These are phyloP conservation scores for Rachycentron canadum DNA, from an alignment of 2,797 vertebrate genomes.

Conservation along the genomic window DNA sequence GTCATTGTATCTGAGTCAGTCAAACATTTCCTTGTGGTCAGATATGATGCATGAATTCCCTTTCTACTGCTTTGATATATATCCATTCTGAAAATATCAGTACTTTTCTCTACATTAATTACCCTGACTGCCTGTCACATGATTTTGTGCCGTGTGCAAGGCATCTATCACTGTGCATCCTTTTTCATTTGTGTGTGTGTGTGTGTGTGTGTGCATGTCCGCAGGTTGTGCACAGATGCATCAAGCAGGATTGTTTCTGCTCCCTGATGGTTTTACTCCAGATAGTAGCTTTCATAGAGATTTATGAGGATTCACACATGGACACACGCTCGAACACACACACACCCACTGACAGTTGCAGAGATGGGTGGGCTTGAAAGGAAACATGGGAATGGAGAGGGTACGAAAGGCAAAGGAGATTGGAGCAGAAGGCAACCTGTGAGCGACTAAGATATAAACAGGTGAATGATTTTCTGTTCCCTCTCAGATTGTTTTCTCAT, in stretches of 20 bases:
- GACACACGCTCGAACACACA: slow-evolving; percentile 30
- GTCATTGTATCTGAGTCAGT: slow-evolving; percentile 1
- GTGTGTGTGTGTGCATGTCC: slow-evolving; percentile 35
- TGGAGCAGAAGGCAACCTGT: slow-evolving; percentile 61
- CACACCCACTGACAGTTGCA: slow-evolving; percentile 49
- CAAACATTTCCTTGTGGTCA: slow-evolving; percentile 18
- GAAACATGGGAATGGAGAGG: slow-evolving; percentile 37
- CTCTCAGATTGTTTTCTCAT: slow-evolving; percentile 72
- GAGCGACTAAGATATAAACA: slow-evolving; percentile 75
- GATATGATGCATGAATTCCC: slow-evolving; percentile 59
- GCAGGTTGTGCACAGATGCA: slow-evolving; percentile 33
- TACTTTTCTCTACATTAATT: slow-evolving; percentile 65
- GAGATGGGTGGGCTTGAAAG: slow-evolving; percentile 58
- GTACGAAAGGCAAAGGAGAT: slow-evolving; percentile 57
- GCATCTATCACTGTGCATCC: slow-evolving; percentile 40
- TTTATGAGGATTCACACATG: slow-evolving; percentile 62
- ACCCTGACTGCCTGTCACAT: slow-evolving; percentile 41
- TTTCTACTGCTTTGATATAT: slow-evolving; percentile 43
- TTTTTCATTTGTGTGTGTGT: slow-evolving; percentile 41
- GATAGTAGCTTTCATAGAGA: slow-evolving; percentile 73
- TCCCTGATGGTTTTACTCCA: slow-evolving; percentile 69
- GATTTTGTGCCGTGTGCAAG: slow-evolving; percentile 12
- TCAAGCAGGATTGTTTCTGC: slow-evolving; percentile 59
- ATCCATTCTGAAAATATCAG: slow-evolving; percentile 57
- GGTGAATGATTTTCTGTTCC: slow-evolving; percentile 76